phyloP scores from a whole-genome alignment of 1,140 invertebrate species.

The Ptiloglossa arizonensis region DNA sequence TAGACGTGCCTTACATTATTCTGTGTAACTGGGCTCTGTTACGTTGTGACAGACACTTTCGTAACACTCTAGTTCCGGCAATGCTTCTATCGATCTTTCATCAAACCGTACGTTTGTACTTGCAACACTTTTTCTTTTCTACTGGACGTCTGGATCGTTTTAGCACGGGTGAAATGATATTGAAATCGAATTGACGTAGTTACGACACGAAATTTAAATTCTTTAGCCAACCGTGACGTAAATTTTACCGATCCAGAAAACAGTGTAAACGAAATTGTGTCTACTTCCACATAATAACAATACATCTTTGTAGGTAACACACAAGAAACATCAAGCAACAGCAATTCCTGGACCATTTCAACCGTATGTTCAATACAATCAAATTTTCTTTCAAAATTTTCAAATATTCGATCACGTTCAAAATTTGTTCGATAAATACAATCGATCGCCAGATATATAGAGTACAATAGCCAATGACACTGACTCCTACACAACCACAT shows the following conservation, averaged over 20 bases:
- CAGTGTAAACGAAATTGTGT: too few species aligned
- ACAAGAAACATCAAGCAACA: too few species aligned
- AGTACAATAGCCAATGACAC: too few species aligned
- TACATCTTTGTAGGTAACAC: too few species aligned
- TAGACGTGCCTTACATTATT: constrained; percentile 34
- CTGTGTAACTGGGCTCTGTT: constrained; percentile 13
- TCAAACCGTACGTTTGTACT: constrained; percentile 37
- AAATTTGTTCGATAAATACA: too few species aligned
- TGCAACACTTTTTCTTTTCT: constrained; percentile 29
- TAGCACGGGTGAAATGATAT: constrained; percentile 25
- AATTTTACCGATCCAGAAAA: background rate
- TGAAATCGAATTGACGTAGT: constrained; percentile 25
- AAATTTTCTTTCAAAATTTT: too few species aligned
- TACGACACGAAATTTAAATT: constrained; percentile 27
- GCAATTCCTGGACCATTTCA: too few species aligned
- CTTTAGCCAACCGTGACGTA: background rate
- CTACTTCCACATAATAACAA: too few species aligned
- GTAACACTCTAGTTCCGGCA: constrained; percentile 39
- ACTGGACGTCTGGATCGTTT: constrained; percentile 28
- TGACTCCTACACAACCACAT: too few species aligned
- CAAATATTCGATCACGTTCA: too few species aligned
- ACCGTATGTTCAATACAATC: too few species aligned
- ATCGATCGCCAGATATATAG: too few species aligned
- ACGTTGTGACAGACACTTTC: constrained; percentile 44
- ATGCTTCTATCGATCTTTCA: constrained; percentile 48